phyloP scores from a whole-genome alignment of 1,140 invertebrate species.

The Orius insidiosus region DNA sequence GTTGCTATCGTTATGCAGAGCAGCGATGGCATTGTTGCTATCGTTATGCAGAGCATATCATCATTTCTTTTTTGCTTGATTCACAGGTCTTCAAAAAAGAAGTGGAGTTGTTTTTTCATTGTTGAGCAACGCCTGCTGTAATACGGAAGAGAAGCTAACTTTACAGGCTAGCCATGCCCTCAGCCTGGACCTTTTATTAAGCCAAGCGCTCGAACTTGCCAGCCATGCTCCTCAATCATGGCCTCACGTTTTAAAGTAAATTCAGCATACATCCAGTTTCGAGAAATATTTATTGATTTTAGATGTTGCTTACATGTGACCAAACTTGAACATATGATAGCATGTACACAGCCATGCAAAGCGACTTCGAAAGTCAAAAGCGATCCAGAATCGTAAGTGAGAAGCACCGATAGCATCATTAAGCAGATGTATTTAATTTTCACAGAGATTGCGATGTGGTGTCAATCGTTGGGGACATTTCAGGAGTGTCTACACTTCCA shows the following conservation, averaged over 20 bases:
- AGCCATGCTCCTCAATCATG: constrained; percentile 82
- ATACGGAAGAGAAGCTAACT: constrained; percentile 14
- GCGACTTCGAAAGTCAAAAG: neutral
- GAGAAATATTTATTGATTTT: constrained; percentile 1
- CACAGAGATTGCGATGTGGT: constrained; percentile 11
- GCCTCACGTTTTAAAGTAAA: constrained; percentile 77
- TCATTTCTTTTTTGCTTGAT: no score
- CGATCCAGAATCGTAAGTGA: constrained; percentile 31
- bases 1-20: no score
- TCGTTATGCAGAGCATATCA: no score
- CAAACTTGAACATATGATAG: constrained; percentile 6
- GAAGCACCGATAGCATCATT: no score
- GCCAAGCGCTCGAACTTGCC: constrained; percentile 68
- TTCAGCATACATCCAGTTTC: no score
- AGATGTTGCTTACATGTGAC: constrained; percentile 72
- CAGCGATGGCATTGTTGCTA: no score
- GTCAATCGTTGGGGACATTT: constrained; percentile 9
- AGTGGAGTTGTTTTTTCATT: constrained; percentile 65
- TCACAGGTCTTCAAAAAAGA: constrained; percentile 61
- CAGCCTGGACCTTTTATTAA: constrained; percentile 71
- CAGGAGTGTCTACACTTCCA: constrained; percentile 30
- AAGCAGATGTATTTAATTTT: constrained; percentile 23
- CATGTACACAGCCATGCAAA: neutral
- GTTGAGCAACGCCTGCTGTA: constrained; percentile 42
- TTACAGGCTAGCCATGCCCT: constrained; percentile 58